Base-by-base conservation (phyloP, 2,888 invertebrate species). In the Hoplodrina ambigua region DNA sequence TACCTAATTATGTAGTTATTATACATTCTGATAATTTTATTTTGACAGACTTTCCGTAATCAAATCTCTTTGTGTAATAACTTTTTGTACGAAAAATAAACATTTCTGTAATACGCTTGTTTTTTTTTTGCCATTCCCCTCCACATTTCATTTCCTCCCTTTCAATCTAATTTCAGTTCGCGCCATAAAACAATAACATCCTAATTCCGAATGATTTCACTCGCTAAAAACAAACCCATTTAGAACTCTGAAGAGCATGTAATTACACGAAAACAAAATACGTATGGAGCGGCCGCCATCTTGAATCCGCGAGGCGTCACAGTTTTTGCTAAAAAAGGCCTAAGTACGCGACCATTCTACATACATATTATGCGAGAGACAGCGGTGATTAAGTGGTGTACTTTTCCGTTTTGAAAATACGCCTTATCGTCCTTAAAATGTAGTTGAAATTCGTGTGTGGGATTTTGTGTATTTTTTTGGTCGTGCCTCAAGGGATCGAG, bases 281-380 rank as follows among this genome's bases (percentile, higher is more conserved):
- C 84, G 85, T 85, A 87, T 70, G 71, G n/a, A 84, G 81, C 81
- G 88, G 68, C 85, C 88, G 95, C 95, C 95, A 95, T 95, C 94
- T 95, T 95, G 94, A 81, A 89, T 92, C 87, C 90, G 92, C 90
- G 92, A 94, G 92, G 94, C 94, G 94, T 94, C 94, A 94, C 93
- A 91, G 88, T 91, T 90, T 78, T 82, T 89, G 87, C 88, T 88
- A 92, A 94, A 93, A 94, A 94, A 92, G 88, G 91, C 91, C 90
- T 93, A 95, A 94, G 94, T 93, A 92, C 91, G 87, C 84, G 85
- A 88, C 89, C 91, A 91, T 90, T 92, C 92, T 92, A 93, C 93
- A 90, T 93, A 94, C 89, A 89, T 93, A 93, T 91, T 91, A 93
- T 91, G 90, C 89, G 85, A 88, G 91, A 92, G 91, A 91, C 91